Base-by-base conservation (phyloP, 2,797 vertebrate genomes). In the Chelon labrosus region DNA sequence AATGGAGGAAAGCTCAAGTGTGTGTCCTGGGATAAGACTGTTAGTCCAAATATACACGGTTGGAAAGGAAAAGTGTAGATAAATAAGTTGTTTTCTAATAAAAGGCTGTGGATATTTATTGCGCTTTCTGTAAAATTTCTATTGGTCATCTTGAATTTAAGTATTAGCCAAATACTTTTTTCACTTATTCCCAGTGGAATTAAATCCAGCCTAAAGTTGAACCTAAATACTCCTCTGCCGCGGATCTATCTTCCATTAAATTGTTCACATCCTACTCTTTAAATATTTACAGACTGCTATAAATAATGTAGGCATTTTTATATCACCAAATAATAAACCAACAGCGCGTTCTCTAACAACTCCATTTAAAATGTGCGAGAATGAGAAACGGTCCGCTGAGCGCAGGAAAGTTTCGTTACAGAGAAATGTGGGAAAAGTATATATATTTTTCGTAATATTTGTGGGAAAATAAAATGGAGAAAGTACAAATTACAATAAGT, bases 361-460 rank as follows among this genome's bases (percentile, higher is more conserved):
- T 37, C 11, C 27, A 61, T 49, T 49, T 46, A 0, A 2, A n/a
- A 20, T 27, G 31, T 31, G 31, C 31, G 4, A 31, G 31, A 31
- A 31, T 31, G 31, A 7, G 31, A 31, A 31, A 57, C 68, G 3
- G 16, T 53, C 35, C 13, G 42, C 1, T 53, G 10, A 39, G 39
- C 35, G 20, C n/a, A 22, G 37, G 2, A 25, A 73, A 77, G 52
- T 70, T 70, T 50, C 9, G 41, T 54, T 37, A n/a, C 38, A 49
- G n/a, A 35, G 13, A 16, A 17, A 10, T 12, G 38, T 10, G 38
- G 10, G 10, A 1, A 1, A 10, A 4, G 22, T 22, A 31, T 31
- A 7, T 31, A 31, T 31, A 27, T 27, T 27, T 27, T 27, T 27
- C 27, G 5, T 27, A 27, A 27, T 3, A 27, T 3, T 5, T 27